phyloP scores from a whole-genome alignment of 2,113 vertebrate species.

The Vombatus ursinus region DNA sequence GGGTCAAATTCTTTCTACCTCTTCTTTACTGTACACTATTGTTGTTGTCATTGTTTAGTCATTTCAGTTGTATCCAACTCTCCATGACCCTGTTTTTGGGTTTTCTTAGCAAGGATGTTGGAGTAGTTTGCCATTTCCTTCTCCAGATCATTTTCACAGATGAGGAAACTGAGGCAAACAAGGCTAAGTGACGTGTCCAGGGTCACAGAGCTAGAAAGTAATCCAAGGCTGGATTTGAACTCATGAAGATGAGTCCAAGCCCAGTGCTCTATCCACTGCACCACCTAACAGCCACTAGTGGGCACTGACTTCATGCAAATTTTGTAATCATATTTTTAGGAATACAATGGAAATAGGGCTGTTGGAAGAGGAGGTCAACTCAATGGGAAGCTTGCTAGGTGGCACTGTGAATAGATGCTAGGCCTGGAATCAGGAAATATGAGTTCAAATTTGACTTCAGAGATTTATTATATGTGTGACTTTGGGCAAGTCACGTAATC shows the following conservation, averaged over 20 bases:
- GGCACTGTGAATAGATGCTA: neutral
- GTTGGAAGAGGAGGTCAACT: too few species aligned
- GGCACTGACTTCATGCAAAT: too few species aligned
- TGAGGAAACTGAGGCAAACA: neutral
- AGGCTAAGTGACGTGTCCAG: neutral
- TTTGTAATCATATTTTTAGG: neutral
- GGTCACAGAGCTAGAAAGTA: neutral
- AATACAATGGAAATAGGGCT: neutral
- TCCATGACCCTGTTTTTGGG: neutral
- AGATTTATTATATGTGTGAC: too few species aligned
- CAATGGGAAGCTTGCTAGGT: too few species aligned
- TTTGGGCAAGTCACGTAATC: too few species aligned
- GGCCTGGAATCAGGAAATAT: neutral
- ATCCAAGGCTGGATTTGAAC: neutral
- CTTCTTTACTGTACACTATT: neutral
- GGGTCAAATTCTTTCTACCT: constrained; percentile 40
- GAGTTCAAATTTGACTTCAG: neutral
- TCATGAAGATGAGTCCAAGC: neutral
- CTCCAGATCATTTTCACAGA: neutral
- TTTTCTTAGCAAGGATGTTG: neutral
- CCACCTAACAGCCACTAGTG: neutral
- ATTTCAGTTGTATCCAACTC: neutral
- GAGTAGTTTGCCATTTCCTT: neutral
- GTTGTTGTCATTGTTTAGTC: neutral
- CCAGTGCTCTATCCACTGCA: neutral